Percentiles rank a stretch among this genome's conserved stretches.
Evolutionary conservation across 2,888 invertebrate genomes (phyloP).

Genomic region (Erebia epiphron): DNA sequence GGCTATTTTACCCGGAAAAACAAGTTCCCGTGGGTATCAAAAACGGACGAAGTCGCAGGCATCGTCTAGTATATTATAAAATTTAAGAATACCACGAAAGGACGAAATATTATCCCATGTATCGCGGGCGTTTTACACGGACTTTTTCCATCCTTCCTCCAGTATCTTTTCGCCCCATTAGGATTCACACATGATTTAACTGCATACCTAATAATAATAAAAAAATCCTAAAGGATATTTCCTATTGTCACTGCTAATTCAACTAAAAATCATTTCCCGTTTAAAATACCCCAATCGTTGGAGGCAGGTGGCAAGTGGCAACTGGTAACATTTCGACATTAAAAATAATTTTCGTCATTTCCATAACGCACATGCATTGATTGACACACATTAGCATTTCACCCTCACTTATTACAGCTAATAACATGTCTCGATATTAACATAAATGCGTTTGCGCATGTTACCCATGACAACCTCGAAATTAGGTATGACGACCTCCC

Average conservation of each 20-base stretch:
- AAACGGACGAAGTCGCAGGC: too few relatives aligned
- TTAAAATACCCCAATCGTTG: neutral
- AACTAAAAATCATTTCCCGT: neutral
- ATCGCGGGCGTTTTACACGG: too few relatives aligned
- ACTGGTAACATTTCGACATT: slow-evolving; percentile 22
- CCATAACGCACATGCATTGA: slow-evolving; percentile 47
- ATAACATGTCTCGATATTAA: slow-evolving; percentile 27
- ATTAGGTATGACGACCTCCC: too few relatives aligned
- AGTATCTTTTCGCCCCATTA: neutral
- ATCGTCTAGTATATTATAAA: too few relatives aligned
- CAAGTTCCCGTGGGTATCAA: too few relatives aligned
- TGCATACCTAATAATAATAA: too few relatives aligned
- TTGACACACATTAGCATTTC: slow-evolving; percentile 53
- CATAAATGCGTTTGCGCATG: slow-evolving; percentile 26
- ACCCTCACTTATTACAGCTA: slow-evolving; percentile 38
- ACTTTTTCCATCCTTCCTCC: too few relatives aligned
- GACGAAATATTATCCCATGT: too few relatives aligned
- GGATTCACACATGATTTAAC: neutral
- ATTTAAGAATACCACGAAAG: too few relatives aligned
- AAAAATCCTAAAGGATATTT: neutral
- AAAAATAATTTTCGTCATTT: slow-evolving; percentile 34
- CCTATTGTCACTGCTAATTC: neutral
- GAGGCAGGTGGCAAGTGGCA: slow-evolving; percentile 31
- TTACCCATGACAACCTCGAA: slow-evolving; percentile 18
- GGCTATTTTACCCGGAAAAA: too few relatives aligned